These are phyloP conservation scores for Aphelinus atriplicis DNA, from an alignment of 1,140 invertebrate genomes.

Conservation along the genomic window DNA sequence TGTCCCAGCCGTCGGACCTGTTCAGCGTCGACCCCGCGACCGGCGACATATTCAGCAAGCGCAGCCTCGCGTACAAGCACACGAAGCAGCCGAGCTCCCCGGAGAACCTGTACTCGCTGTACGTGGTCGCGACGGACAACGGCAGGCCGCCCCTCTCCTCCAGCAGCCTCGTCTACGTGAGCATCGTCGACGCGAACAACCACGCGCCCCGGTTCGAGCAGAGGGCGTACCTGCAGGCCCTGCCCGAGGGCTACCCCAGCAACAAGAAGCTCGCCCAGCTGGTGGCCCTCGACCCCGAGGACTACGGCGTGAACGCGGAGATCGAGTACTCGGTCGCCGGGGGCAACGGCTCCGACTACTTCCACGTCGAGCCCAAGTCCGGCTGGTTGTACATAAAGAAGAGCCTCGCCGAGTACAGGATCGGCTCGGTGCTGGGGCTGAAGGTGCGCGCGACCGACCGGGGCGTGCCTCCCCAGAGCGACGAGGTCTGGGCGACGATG, in stretches of 20 bases:
- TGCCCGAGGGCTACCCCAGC: constrained; percentile 78
- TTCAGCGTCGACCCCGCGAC: constrained; percentile 91
- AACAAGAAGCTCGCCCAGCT: constrained; percentile 80
- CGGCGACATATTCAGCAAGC: constrained; percentile 89
- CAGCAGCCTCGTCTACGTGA: constrained; percentile 84
- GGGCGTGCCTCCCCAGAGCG: constrained; percentile 85
- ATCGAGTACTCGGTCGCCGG: constrained; percentile 81
- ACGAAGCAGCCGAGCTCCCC: constrained; percentile 80
- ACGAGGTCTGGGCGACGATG: constrained; percentile 78
- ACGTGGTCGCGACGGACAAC: constrained; percentile 89
- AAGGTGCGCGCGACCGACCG: constrained; percentile 81
- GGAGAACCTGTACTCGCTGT: constrained; percentile 87
- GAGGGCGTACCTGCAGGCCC: constrained; percentile 79
- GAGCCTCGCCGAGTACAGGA: constrained; percentile 67
- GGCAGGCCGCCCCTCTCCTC: constrained; percentile 92
- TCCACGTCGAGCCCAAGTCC: constrained; percentile 77
- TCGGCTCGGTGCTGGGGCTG: constrained; percentile 73
- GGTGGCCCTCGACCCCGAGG: constrained; percentile 78
- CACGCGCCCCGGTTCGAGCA: constrained; percentile 84
- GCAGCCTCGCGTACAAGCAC: constrained; percentile 82
- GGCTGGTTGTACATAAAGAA: constrained; percentile 84
- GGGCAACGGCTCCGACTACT: constrained; percentile 83
- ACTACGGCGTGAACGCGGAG: constrained; percentile 88
- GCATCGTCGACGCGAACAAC: constrained; percentile 90
- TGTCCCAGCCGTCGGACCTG: constrained; percentile 89